Conservation (phyloP, 1,140 invertebrate genomes). For the Oscheius sp. region DNA sequence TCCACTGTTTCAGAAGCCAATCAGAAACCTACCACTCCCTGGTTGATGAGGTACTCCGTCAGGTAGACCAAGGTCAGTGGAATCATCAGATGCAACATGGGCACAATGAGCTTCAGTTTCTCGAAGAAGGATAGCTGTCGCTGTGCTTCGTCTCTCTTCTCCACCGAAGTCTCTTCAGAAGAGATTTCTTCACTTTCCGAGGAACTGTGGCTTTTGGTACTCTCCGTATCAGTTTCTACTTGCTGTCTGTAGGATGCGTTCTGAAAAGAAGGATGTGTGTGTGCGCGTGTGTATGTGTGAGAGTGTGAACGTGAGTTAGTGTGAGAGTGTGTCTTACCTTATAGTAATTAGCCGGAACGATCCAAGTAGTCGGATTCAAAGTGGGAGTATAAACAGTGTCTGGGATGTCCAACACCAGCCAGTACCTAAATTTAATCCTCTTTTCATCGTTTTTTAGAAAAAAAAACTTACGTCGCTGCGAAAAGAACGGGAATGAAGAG, state of each 20-base stretch:
- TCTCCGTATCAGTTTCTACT: not conserved
- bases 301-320: not conserved
- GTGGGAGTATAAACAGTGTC: slow-evolving; percentile 36
- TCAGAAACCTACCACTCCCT: slow-evolving; percentile 71
- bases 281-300: not conserved
- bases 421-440: slow-evolving; percentile 30
- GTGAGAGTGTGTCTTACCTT: not conserved
- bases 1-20: slow-evolving; percentile 20
- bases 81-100: slow-evolving; percentile 74
- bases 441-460: not conserved
- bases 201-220: no score
- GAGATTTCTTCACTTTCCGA: no score
- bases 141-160: not conserved
- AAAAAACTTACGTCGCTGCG: slow-evolving; percentile 43
- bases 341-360: slow-evolving; percentile 28
- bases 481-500: slow-evolving; percentile 49
- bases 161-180: no score
- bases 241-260: not conserved
- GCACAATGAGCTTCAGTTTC: slow-evolving; percentile 22
- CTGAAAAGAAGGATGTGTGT: not conserved
- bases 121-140: slow-evolving; percentile 7
- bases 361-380: slow-evolving; percentile 28
- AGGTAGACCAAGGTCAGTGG: slow-evolving; percentile 78
- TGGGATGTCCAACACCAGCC: slow-evolving; percentile 32
- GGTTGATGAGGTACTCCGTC: slow-evolving; percentile 86